A percentile compares a stretch with the other conserved stretches of the same genome.
Evolutionary conservation across 53 echinoderm and acorn worm genomes (phyloP).

Genomic region (Pentamera pediparva): DNA sequence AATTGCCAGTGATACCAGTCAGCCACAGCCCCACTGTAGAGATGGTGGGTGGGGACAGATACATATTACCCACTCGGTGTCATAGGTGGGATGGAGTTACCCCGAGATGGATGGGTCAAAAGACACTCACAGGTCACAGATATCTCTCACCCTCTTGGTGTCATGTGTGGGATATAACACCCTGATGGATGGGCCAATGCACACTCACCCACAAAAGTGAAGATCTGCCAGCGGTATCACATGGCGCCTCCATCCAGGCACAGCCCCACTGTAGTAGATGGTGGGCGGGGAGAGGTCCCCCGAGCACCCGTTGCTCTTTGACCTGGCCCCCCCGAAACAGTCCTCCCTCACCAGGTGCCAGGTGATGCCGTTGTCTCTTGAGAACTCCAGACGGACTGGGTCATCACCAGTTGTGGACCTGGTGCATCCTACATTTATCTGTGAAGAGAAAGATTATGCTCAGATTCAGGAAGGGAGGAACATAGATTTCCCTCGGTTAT

Average conservation of each 20-base stretch:
- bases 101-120: too few relatives aligned
- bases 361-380: slow-evolving; percentile 65
- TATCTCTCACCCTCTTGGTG: too few relatives aligned
- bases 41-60: slow-evolving; percentile 64
- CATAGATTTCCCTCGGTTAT: too few relatives aligned
- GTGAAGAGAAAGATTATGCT: neutral
- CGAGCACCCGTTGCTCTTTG: slow-evolving; percentile 59
- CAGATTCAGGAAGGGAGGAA: too few relatives aligned
- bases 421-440: slow-evolving; percentile 95
- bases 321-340: slow-evolving; percentile 53
- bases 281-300: slow-evolving; percentile 63
- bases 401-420: slow-evolving; percentile 38
- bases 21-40: slow-evolving; percentile 70
- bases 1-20: slow-evolving; percentile 69
- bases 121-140: too few relatives aligned
- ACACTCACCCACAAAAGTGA: slow-evolving; percentile 89
- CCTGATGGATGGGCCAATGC: neutral
- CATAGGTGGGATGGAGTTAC: too few relatives aligned
- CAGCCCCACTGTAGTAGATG: slow-evolving; percentile 84
- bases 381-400: slow-evolving; percentile 65
- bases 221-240: slow-evolving; percentile 67
- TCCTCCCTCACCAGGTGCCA: slow-evolving; percentile 75
- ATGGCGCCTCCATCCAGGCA: slow-evolving; percentile 62
- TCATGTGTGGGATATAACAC: too few relatives aligned
- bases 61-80: too few relatives aligned